Conservation (phyloP, 2,888 invertebrate species). For the Pheosia gnoma region DNA sequence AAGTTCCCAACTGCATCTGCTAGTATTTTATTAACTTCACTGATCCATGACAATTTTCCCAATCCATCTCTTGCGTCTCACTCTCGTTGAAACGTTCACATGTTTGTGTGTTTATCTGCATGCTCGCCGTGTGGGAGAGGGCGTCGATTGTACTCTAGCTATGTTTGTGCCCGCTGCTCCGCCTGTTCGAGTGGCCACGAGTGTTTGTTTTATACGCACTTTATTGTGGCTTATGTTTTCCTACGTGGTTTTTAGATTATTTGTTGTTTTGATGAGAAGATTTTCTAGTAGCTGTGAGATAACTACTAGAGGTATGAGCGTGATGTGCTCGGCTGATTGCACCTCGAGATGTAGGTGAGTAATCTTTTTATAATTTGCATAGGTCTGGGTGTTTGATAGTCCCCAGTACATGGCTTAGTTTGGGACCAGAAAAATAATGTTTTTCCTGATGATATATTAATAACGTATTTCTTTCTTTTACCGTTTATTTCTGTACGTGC, state of each 20-base stretch:
- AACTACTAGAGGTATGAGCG: too few species aligned
- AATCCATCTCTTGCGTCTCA: not conserved
- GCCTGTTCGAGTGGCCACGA: constrained; percentile 1
- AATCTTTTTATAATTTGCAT: too few species aligned
- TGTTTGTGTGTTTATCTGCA: constrained; percentile 30
- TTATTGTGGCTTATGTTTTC: not conserved
- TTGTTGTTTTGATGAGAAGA: constrained; percentile 2
- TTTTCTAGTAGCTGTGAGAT: not conserved
- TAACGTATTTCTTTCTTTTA: too few species aligned
- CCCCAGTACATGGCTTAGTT: too few species aligned
- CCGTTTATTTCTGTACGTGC: too few species aligned
- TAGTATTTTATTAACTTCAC: not conserved
- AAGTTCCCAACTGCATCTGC: not conserved
- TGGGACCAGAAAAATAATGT: too few species aligned
- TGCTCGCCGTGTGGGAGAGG: constrained; percentile 21
- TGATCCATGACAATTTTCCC: not conserved
- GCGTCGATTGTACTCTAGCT: constrained; percentile 14
- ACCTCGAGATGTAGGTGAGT: too few species aligned
- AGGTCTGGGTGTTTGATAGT: too few species aligned
- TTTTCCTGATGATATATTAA: too few species aligned
- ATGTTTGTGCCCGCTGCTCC: constrained; percentile 2
- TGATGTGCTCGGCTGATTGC: too few species aligned
- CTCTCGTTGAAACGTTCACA: not conserved
- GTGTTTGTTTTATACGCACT: constrained; percentile 1
- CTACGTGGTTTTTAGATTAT: constrained; percentile 3